Evolutionary conservation across 2,888 invertebrate genomes (phyloP), one percentile per base, ranked within the genome.

Genomic region (Hemaris fuciformis): DNA sequence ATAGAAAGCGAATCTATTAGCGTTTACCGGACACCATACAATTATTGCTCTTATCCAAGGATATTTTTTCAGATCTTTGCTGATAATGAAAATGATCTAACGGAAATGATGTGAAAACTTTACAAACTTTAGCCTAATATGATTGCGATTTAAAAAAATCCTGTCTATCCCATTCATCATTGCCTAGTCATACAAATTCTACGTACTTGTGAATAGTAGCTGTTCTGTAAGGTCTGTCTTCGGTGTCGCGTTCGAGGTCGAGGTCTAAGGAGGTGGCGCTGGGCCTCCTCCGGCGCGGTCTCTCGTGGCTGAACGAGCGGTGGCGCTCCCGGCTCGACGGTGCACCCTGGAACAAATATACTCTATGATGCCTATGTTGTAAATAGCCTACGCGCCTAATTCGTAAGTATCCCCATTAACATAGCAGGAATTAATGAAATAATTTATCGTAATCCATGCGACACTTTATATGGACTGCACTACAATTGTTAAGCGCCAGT

Each of bases 121-220:
- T n/a, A n/a, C n/a, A n/a, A n/a, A n/a, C n/a, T n/a, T n/a, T n/a
- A n/a, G n/a, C n/a, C n/a, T n/a, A n/a, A n/a, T n/a, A 8, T 8
- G 13, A 34, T 2, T 2, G 8, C 10, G 8, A 8, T 13, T 34
- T 13, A 13, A 8, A n/a, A n/a, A 34, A 2, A 13, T 2, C 34
- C 8, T 2, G 34, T 1, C 34, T 2, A 5, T 1, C 2, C 6
- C 10, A 6, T 13, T 34, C 10, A 34, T 0, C 8, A 34, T 3
- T 34, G 13, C 13, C 34, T 3, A 5, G 13, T n/a, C 38, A 34
- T 20, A 34, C 10, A 13, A 6, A 34, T 7, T 20, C 20, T 34
- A 60, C 65, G 62, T 53, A 89, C 90, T 84, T 89, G 72, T 88
- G 83, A 79, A 88, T 84, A 66, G 88, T 84, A 41, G 88, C 89